These are phyloP conservation scores for Bagarius yarrelli DNA, from an alignment of 2,113 vertebrate species.

Conservation along the genomic window DNA sequence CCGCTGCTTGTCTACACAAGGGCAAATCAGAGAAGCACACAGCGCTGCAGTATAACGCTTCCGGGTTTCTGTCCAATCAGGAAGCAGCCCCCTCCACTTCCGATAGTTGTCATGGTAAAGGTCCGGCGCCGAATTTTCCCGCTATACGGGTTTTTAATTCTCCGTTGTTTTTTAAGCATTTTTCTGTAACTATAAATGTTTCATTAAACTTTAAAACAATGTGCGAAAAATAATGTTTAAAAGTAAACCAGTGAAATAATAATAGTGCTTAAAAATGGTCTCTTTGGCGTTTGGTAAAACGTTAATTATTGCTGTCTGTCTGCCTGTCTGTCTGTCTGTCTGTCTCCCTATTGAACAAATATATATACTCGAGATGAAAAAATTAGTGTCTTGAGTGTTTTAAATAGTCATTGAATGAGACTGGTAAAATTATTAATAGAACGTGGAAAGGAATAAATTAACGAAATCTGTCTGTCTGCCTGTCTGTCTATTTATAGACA, in stretches of 20 bases:
- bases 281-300: too few relatives aligned
- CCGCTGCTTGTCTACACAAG: conserved; percentile 36
- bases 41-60: not conserved
- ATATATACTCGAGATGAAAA: too few relatives aligned
- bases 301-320: too few relatives aligned
- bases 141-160: too few relatives aligned
- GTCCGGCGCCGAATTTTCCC: not conserved
- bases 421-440: not conserved
- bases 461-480: not conserved
- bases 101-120: conserved; percentile 17
- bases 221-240: too few relatives aligned
- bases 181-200: too few relatives aligned
- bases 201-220: too few relatives aligned
- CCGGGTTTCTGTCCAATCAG: not conserved
- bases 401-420: too few relatives aligned
- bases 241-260: too few relatives aligned
- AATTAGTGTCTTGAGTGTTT: too few relatives aligned
- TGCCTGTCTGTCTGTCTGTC: not conserved
- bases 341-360: not conserved
- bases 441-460: not conserved
- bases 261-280: too few relatives aligned
- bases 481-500: not conserved
- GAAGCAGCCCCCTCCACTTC: not conserved
- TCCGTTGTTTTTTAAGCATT: too few relatives aligned
- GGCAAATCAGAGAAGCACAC: conserved; percentile 38